Conservation (phyloP, 2,888 invertebrate species). For the Apamea crenata region DNA sequence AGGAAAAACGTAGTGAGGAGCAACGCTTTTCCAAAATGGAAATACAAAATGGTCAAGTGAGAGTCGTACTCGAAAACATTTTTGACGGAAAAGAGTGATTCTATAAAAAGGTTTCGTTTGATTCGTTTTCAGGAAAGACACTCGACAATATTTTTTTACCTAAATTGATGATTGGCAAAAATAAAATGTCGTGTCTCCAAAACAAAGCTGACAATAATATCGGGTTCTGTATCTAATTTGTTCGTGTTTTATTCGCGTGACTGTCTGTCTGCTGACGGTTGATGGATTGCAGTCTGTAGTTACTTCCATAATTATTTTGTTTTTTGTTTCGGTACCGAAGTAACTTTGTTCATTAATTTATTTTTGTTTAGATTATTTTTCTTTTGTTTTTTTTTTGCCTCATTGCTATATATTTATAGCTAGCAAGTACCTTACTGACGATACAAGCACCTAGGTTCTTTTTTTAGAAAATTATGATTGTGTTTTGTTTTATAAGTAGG, state of each 20-base stretch:
- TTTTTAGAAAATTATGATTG: neutral
- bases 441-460: neutral
- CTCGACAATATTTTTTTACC: neutral
- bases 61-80: neutral
- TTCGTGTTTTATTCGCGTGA: constrained; percentile 66
- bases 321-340: constrained; percentile 36
- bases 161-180: constrained; percentile 33
- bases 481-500: neutral
- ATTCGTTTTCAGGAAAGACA: neutral
- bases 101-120: neutral
- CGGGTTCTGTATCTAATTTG: constrained; percentile 57
- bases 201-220: constrained; percentile 37
- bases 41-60: neutral
- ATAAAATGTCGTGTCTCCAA: constrained; percentile 17
- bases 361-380: constrained; percentile 13
- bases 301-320: constrained; percentile 59
- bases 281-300: constrained; percentile 61
- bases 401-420: neutral
- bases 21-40: neutral
- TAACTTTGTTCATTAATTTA: constrained; percentile 33
- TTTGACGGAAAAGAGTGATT: neutral
- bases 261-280: constrained; percentile 56
- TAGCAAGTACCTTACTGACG: neutral
- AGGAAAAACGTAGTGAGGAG: constrained; percentile 11
- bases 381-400: neutral